phyloP scores from a whole-genome alignment of 2,888 invertebrate genomes.

The Buathra laborator region DNA sequence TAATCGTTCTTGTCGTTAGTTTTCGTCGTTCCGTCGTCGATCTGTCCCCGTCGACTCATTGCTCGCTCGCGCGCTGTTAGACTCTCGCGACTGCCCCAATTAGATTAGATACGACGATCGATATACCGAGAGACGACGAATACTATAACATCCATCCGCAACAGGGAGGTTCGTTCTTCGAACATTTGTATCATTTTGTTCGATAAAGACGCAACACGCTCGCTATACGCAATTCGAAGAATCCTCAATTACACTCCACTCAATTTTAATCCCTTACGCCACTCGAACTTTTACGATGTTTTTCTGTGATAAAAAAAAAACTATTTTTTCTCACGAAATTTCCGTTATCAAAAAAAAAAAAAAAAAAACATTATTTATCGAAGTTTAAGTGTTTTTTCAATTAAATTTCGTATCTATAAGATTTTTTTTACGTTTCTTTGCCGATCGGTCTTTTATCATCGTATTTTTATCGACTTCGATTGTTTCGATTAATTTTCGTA shows the following conservation, averaged over 20 bases:
- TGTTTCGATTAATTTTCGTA: not conserved
- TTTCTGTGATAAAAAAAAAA: no score
- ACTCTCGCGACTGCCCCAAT: slow-evolving; percentile 62
- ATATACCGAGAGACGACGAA: slow-evolving; percentile 39
- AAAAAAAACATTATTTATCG: not conserved
- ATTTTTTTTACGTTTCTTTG: not conserved
- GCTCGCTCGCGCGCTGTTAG: slow-evolving; percentile 32
- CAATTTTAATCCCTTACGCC: no score
- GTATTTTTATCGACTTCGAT: not conserved
- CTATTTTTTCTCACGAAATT: no score
- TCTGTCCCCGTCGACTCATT: slow-evolving; percentile 17
- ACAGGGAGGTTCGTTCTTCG: slow-evolving; percentile 18
- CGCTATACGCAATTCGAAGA: not conserved
- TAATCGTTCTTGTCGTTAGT: slow-evolving; percentile 40
- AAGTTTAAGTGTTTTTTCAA: not conserved
- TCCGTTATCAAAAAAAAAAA: no score
- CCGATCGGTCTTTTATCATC: not conserved
- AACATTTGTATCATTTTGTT: slow-evolving; percentile 4
- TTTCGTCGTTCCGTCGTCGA: not conserved
- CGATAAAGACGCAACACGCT: not conserved
- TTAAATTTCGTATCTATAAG: not conserved
- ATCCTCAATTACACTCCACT: not conserved
- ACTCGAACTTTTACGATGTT: no score
- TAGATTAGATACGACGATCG: slow-evolving; percentile 71
- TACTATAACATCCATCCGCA: not conserved